These are phyloP conservation scores for Nyctalus aviator DNA, from an alignment of 2,797 vertebrate species.

Conservation along the genomic window DNA sequence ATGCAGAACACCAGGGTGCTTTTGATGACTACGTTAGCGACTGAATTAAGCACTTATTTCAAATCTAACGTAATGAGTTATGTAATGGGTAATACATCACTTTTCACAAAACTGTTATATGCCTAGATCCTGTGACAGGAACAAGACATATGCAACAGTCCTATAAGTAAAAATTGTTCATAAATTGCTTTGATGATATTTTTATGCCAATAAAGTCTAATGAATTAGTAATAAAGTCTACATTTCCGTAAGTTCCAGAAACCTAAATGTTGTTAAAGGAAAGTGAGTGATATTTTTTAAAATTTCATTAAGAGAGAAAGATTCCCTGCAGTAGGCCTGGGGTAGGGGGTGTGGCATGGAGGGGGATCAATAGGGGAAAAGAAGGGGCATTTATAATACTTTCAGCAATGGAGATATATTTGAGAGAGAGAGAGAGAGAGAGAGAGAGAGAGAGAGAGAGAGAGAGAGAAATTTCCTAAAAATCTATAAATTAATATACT, in stretches of 20 bases:
- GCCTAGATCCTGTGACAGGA: neutral
- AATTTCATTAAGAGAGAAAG: constrained; percentile 10
- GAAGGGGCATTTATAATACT: no score
- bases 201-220: neutral
- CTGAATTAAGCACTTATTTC: constrained; percentile 24
- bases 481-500: neutral
- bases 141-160: neutral
- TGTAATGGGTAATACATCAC: constrained; percentile 6
- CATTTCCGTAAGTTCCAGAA: constrained; percentile 39
- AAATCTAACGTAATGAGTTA: constrained; percentile 41
- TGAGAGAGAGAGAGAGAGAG: no score
- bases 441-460: neutral
- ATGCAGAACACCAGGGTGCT: neutral
- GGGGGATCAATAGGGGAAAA: no score
- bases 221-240: neutral
- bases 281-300: neutral
- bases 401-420: neutral
- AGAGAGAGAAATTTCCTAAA: neutral
- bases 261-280: constrained; percentile 33
- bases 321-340: neutral
- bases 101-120: constrained; percentile 10
- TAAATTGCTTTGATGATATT: neutral
- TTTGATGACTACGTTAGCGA: neutral
- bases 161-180: neutral
- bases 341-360: no score